These are phyloP conservation scores for Agrypnia vestita DNA, from an alignment of 1,140 invertebrate species.

Conservation along the genomic window DNA sequence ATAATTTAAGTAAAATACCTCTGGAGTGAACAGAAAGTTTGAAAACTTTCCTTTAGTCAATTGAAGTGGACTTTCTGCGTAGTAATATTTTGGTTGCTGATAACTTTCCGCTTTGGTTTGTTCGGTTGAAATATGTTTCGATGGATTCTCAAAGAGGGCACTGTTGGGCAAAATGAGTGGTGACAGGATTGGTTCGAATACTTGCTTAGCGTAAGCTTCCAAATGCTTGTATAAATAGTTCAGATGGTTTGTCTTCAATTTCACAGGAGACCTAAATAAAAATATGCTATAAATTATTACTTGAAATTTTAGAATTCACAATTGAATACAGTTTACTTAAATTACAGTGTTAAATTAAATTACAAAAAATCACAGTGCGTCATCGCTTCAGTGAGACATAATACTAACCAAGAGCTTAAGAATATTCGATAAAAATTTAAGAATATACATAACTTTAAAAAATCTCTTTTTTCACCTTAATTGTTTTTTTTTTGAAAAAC, in stretches of 20 bases:
- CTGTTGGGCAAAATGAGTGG: slow-evolving; percentile 62
- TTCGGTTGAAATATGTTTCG: slow-evolving; percentile 14
- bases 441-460: too few species aligned
- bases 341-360: too few species aligned
- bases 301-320: not conserved
- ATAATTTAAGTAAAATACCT: not conserved
- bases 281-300: not conserved
- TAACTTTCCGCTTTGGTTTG: slow-evolving; percentile 7
- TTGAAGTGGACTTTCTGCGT: not conserved
- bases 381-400: too few species aligned
- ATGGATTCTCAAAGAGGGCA: slow-evolving; percentile 47
- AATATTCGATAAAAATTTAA: too few species aligned
- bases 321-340: not conserved
- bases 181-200: slow-evolving; percentile 63
- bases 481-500: too few species aligned
- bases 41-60: not conserved
- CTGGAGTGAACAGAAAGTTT: slow-evolving; percentile 4
- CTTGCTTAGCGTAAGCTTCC: slow-evolving; percentile 17
- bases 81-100: slow-evolving; percentile 2
- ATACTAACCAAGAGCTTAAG: too few species aligned
- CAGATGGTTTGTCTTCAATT: slow-evolving; percentile 1
- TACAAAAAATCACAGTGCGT: too few species aligned
- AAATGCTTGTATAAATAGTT: slow-evolving; percentile 1
- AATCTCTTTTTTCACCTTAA: too few species aligned
- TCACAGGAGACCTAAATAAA: slow-evolving; percentile 34